These are phyloP conservation scores for Sternotherus odoratus DNA, from an alignment of 2,797 vertebrate genomes.

Conservation along the genomic window DNA sequence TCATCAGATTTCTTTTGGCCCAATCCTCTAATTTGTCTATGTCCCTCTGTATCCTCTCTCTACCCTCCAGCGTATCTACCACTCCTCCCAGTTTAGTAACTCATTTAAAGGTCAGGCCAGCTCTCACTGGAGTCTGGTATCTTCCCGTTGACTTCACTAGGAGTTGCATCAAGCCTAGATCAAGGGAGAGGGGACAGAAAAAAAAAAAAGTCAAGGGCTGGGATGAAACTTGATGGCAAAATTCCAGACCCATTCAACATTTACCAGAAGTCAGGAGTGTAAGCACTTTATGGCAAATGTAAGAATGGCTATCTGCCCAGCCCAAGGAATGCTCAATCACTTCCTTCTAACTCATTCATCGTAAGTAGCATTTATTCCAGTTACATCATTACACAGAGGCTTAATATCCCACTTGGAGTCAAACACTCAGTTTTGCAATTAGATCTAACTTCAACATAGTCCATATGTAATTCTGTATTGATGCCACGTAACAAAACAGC, in stretches of 20 bases:
- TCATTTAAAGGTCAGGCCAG: not conserved
- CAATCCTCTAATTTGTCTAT: too few species aligned
- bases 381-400: conserved; percentile 45
- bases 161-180: conserved; percentile 31
- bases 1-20: too few species aligned
- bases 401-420: not conserved
- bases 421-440: not conserved
- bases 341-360: conserved; percentile 44
- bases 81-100: too few species aligned
- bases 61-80: too few species aligned
- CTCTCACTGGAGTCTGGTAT: not conserved
- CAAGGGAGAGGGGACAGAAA: not conserved
- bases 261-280: conserved; percentile 59
- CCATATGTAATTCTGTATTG: not conserved
- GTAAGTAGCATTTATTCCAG: conserved; percentile 45
- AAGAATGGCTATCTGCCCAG: conserved; percentile 37
- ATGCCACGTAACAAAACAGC: not conserved
- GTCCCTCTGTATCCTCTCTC: too few species aligned
- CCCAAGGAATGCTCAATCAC: conserved; percentile 13
- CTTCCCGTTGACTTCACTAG: conserved; percentile 1
- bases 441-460: conserved; percentile 28
- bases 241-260: conserved; percentile 4
- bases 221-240: conserved; percentile 27
- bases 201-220: not conserved
- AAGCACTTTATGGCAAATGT: conserved; percentile 43